Conservation (phyloP, 2,797 vertebrate genomes). For the Eupleurogrammus muticus region DNA sequence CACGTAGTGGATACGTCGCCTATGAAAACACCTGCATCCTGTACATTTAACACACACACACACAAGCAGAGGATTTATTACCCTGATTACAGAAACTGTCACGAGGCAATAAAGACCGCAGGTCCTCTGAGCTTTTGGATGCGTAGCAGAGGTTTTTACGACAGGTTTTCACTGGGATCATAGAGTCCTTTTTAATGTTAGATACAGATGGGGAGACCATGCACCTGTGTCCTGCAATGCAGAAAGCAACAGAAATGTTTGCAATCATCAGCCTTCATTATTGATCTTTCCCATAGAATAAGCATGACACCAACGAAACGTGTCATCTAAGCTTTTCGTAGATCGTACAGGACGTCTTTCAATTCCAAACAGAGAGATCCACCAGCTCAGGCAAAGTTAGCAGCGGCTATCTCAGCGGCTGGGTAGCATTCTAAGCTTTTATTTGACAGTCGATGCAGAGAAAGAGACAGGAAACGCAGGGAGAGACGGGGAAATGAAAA, state of each 20-base stretch:
- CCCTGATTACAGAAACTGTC: slow-evolving; percentile 62
- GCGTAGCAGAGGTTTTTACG: slow-evolving; percentile 38
- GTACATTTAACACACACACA: slow-evolving; percentile 38
- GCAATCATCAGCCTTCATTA: not conserved
- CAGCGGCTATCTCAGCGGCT: not conserved
- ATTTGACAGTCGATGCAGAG: no score
- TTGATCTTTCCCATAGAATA: not conserved
- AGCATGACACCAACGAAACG: not conserved
- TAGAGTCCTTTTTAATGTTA: slow-evolving; percentile 18
- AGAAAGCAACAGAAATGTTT: not conserved
- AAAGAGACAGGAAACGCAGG: no score
- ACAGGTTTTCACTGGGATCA: slow-evolving; percentile 41
- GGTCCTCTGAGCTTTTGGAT: slow-evolving; percentile 30
- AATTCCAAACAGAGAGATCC: not conserved
- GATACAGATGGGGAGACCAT: slow-evolving; percentile 32
- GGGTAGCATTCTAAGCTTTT: no score
- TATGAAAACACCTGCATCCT: slow-evolving; percentile 36
- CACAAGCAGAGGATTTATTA: slow-evolving; percentile 54
- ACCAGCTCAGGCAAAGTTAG: no score
- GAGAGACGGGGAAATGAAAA: not conserved
- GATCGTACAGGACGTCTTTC: no score
- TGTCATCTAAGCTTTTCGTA: no score
- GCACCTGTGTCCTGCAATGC: slow-evolving; percentile 21
- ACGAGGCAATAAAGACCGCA: slow-evolving; percentile 60
- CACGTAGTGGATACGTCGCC: slow-evolving; percentile 15